These are phyloP conservation scores for Notoglanidium macrostoma DNA, from an alignment of 2,797 vertebrate species.

Conservation along the genomic window DNA sequence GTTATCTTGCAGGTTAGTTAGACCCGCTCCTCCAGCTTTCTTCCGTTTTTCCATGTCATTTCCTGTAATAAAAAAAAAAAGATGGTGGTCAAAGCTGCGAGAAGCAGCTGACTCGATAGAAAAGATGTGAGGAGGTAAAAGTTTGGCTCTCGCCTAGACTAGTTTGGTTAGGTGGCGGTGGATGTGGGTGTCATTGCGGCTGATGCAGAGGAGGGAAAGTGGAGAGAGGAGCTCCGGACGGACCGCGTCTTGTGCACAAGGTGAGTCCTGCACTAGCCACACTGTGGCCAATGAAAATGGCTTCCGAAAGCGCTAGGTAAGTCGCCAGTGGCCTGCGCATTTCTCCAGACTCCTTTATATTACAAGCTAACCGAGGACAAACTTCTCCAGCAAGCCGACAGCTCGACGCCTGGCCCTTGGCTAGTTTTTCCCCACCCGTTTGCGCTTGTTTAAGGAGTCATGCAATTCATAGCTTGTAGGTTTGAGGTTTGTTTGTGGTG, in stretches of 20 bases:
- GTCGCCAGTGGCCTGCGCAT: slow-evolving; percentile 68
- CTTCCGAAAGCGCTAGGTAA: slow-evolving; percentile 75
- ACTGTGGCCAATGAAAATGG: slow-evolving; percentile 88
- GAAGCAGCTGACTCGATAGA: slow-evolving; percentile 82
- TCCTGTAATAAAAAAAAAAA: slow-evolving; percentile 96
- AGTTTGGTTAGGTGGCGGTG: slow-evolving; percentile 57
- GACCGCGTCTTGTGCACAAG: slow-evolving; percentile 66
- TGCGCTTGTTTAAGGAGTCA: background rate
- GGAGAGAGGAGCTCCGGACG: slow-evolving; percentile 48
- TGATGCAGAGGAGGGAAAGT: slow-evolving; percentile 16
- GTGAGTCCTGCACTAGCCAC: slow-evolving; percentile 81
- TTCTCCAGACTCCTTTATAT: background rate
- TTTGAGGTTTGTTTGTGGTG: slow-evolving; percentile 41
- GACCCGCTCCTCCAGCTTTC: slow-evolving; percentile 80
- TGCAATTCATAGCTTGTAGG: slow-evolving; percentile 7
- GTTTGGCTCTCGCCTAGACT: slow-evolving; percentile 72
- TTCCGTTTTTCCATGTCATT: slow-evolving; percentile 95
- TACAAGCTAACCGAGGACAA: background rate
- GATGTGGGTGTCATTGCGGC: background rate
- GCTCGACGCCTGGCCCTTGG: background rate
- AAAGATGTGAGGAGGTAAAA: slow-evolving; percentile 64
- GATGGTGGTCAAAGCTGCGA: slow-evolving; percentile 90
- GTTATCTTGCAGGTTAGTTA: slow-evolving; percentile 65
- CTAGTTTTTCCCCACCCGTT: background rate
- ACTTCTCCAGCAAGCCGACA: background rate